Base-by-base conservation (phyloP, 2,113 vertebrate species). In the Limnothrissa miodon region DNA sequence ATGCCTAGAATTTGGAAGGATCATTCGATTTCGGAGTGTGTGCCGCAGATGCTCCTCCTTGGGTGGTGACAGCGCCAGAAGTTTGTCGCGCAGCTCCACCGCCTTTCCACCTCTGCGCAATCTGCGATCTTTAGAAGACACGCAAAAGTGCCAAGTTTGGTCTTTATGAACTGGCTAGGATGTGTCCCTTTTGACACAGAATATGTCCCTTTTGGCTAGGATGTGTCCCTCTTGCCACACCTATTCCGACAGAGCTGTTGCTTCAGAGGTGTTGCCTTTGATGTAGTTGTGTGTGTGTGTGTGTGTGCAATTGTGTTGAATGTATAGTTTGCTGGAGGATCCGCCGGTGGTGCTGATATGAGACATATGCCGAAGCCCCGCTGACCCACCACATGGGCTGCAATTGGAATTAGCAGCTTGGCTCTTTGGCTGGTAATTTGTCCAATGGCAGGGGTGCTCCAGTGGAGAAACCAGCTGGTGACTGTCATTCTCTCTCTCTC, bases 1-100 rank as follows among this genome's bases (percentile, higher is more conserved):
- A 90, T 89, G 87, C 53, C 83, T 85, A 82, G 85, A 89, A 91
- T 92, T 87, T 91, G 70, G 91, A 74, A 90, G 89, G 85, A 86
- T 91, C 86, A 89, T 86, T 88, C 87, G 78, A 90, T 91, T 87
- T 88, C 81, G 88, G 87, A 92, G 87, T 33, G 25, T n/a, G 83
- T 88, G 85, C 87, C 82, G 84, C 80, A 83, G 80, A 82, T 82
- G 81, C 83, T 80, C 78, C 83, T 91, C 84, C 81, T 83, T 81
- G 46, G 80, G 82, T 48, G 79, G 62, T 48, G 29, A 81, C 78
- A n/a, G 39, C 78, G 78, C 29, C 66, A 17, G 66, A 74, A 74
- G 66, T 36, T 29, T 74, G 66, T 74, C 66, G 66, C 66, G 1
- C 66, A 74, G 66, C 66, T 17, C 66, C 66, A 3, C 29, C 25